phyloP scores from a whole-genome alignment of 2,797 vertebrate genomes.

The Sebastes vulpes region DNA sequence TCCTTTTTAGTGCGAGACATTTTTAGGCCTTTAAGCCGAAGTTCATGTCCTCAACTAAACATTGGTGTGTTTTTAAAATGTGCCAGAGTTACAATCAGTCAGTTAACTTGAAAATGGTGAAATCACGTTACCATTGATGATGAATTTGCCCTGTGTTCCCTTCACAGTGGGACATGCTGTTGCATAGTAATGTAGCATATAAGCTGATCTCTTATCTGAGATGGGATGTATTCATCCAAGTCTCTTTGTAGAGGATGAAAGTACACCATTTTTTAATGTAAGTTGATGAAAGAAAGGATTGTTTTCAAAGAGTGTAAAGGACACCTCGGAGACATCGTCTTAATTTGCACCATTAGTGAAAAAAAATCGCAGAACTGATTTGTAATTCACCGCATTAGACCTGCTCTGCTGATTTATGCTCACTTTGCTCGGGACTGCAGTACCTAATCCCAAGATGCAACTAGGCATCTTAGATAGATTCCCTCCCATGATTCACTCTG shows the following conservation, averaged over 20 bases:
- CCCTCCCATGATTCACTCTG: slow-evolving; percentile 53
- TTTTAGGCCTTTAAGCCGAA: not conserved
- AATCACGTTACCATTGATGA: not conserved
- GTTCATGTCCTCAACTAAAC: not conserved
- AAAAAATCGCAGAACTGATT: not conserved
- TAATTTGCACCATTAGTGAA: not conserved
- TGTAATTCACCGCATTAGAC: not conserved
- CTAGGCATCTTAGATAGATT: slow-evolving; percentile 22
- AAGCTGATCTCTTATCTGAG: not conserved
- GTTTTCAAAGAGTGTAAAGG: no score
- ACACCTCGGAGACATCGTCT: not conserved
- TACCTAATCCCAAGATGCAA: slow-evolving; percentile 34
- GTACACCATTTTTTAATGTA: not conserved
- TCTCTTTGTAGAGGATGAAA: not conserved
- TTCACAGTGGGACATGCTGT: not conserved
- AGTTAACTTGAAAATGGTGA: not conserved
- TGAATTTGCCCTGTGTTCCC: not conserved
- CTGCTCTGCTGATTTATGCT: not conserved
- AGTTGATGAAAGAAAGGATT: not conserved
- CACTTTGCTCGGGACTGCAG: not conserved
- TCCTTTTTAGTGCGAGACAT: not conserved
- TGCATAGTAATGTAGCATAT: not conserved
- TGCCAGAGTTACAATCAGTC: not conserved
- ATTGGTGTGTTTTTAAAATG: not conserved
- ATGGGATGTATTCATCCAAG: not conserved